Conservation (phyloP, 1,140 invertebrate species). For the Trachymyrmex septentrionalis region DNA sequence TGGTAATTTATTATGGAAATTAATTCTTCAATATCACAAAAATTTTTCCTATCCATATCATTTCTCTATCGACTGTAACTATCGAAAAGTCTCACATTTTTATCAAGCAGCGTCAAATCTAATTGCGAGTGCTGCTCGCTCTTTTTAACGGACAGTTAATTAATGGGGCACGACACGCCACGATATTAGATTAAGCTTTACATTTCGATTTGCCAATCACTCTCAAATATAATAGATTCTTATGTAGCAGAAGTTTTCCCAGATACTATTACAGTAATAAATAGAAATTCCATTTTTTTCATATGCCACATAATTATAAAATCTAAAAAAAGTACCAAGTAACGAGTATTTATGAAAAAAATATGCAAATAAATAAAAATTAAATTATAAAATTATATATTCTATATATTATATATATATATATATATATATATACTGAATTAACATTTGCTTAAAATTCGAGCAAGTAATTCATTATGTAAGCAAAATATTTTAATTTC, state of each 20-base stretch:
- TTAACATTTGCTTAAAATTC: slow-evolving; percentile 12
- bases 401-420: too few species aligned
- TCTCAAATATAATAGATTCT: slow-evolving; percentile 21
- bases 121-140: slow-evolving; percentile 20
- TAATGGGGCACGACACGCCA: slow-evolving; percentile 12
- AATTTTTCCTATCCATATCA: slow-evolving; percentile 11
- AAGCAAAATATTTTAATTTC: background rate
- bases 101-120: slow-evolving; percentile 25
- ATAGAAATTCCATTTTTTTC: background rate
- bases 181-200: slow-evolving; percentile 53
- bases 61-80: slow-evolving; percentile 28
- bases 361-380: background rate
- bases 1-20: slow-evolving; percentile 56
- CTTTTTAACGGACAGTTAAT: slow-evolving; percentile 42
- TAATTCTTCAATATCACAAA: slow-evolving; percentile 50
- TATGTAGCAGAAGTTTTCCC: slow-evolving; percentile 5
- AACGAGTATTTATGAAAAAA: background rate
- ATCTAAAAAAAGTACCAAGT: background rate
- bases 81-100: slow-evolving; percentile 47
- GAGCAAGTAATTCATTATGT: background rate
- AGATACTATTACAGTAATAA: background rate
- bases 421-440: background rate
- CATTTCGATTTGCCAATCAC: slow-evolving; percentile 9
- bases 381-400: background rate
- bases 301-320: background rate